Base-by-base conservation (phyloP, 2,797 vertebrate genomes). In the Esox masquinongy region DNA sequence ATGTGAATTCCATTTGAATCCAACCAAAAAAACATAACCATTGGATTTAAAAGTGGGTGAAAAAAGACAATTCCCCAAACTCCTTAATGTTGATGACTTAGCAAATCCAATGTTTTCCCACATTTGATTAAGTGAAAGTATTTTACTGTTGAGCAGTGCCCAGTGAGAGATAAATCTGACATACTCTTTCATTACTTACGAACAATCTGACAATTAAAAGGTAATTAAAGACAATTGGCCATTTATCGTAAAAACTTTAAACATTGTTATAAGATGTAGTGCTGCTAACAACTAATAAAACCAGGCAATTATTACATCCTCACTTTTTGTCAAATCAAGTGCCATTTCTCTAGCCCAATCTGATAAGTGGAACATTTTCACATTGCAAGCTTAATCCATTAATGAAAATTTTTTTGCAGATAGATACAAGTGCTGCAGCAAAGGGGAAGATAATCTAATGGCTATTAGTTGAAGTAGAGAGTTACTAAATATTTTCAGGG, bases 311-410 rank as follows among this genome's bases (percentile, higher is more conserved):
- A 89, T 80, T 78, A 88, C 85, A 83, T 77, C 77, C 78, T 75
- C 72, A 67, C 59, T 84, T 87, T 66, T 75, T 75, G 19, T 78
- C 90, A 86, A 85, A 86, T 85, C 87, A 92, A 90, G 90, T 93
- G 90, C 92, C 89, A 89, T 90, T 92, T 93, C 80, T 87, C 84
- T 88, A 78, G 86, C 93, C 87, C 92, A 86, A 77, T 86, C 84
- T 82, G 82, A 87, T 22, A 77, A 79, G 77, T 84, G 86, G 85
- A 83, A 78, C 82, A 71, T 72, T 53, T 81, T 74, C 92, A 88
- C 90, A 88, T 96, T 96, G 95, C 95, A 97, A 96, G 94, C 93
- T 91, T 94, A 95, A 95, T 90, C 93, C 93, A 92, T 71, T 22
- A 11, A 79, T 22, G 50, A 51, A 78, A 86, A 84, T 22, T 69